A percentile compares a stretch with the other conserved stretches of the same genome.
Evolutionary conservation across 2,888 invertebrate genomes (phyloP).

Genomic region (Junonia oenone): DNA sequence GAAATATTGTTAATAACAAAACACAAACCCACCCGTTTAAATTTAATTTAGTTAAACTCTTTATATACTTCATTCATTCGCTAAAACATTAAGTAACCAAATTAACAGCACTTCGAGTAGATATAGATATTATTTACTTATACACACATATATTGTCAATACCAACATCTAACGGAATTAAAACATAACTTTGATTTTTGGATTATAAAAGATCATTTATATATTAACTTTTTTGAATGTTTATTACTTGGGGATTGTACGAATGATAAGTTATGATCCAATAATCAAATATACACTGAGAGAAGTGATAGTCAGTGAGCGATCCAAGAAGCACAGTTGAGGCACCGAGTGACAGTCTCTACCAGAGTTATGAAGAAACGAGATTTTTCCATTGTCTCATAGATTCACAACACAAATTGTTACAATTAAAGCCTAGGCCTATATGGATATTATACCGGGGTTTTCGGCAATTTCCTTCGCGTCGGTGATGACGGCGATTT

Average conservation of each 20-base stretch:
- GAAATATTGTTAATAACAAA: neutral
- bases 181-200: slow-evolving; percentile 24
- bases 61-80: neutral
- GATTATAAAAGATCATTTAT: slow-evolving; percentile 18
- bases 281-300: slow-evolving; percentile 41
- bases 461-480: slow-evolving; percentile 96
- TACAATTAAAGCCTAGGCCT: slow-evolving; percentile 76
- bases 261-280: slow-evolving; percentile 43
- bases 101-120: no score
- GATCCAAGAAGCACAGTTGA: slow-evolving; percentile 67
- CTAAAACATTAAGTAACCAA: neutral
- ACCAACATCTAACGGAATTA: slow-evolving; percentile 2
- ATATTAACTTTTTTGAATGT: neutral
- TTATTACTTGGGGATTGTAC: neutral
- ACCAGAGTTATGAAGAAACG: slow-evolving; percentile 62
- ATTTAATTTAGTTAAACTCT: neutral
- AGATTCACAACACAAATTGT: slow-evolving; percentile 80
- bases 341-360: slow-evolving; percentile 77
- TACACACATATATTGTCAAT: slow-evolving; percentile 3
- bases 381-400: slow-evolving; percentile 62
- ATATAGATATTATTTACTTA: no score
- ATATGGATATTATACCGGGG: slow-evolving; percentile 93
- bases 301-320: slow-evolving; percentile 46
- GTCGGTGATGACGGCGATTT: slow-evolving; percentile 94
- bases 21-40: neutral